These are phyloP conservation scores for Bombycilla garrulus DNA, from an alignment of 2,113 vertebrate genomes.

Conservation along the genomic window DNA sequence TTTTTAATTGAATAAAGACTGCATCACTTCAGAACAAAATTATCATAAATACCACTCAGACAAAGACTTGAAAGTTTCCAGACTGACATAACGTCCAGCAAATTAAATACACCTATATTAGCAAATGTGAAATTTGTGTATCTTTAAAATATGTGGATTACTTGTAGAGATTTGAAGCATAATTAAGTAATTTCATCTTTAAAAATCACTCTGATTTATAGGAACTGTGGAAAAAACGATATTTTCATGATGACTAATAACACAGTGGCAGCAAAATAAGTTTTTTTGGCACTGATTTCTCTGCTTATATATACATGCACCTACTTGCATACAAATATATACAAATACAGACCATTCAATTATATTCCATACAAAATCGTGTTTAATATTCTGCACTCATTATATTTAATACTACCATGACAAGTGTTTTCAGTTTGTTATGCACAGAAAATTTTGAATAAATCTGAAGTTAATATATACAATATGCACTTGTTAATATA, in stretches of 20 bases:
- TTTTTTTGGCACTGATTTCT: neutral
- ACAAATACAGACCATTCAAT: neutral
- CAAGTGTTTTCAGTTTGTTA: neutral
- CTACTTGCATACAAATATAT: neutral
- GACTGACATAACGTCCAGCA: neutral
- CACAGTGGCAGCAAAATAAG: neutral
- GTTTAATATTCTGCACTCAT: neutral
- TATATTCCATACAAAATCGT: neutral
- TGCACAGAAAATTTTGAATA: neutral
- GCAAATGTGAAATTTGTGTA: conserved; percentile 11
- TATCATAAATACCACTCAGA: neutral
- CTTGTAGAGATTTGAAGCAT: neutral
- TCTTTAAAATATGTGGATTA: conserved; percentile 26
- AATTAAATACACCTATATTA: neutral
- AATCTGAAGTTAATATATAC: neutral
- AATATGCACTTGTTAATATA: neutral
- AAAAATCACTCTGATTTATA: conserved; percentile 11
- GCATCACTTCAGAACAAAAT: conserved; percentile 15
- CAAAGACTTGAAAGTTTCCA: neutral
- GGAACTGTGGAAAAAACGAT: neutral
- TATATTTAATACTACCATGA: neutral
- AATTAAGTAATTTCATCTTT: conserved; percentile 43
- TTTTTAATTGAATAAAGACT: conserved; percentile 6
- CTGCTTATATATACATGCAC: neutral
- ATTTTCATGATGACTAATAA: neutral